These are phyloP conservation scores for Calephelis perditalis DNA, from an alignment of 2,888 invertebrate genomes.

Conservation along the genomic window DNA sequence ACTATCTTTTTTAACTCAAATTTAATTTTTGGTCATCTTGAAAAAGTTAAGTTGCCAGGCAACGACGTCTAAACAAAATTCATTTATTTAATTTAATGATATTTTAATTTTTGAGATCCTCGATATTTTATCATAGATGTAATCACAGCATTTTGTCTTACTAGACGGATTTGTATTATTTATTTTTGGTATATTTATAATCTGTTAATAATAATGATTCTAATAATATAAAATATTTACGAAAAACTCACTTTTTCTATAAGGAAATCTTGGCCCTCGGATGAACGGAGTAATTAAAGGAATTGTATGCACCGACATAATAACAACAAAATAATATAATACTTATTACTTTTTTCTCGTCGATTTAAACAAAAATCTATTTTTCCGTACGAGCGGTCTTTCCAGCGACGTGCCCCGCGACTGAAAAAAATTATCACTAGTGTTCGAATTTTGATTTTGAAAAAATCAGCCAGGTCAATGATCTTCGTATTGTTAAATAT, in stretches of 20 bases:
- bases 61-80: too few species aligned
- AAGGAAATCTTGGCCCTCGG: conserved; percentile 72
- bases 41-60: too few species aligned
- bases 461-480: conserved; percentile 24
- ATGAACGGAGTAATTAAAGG: conserved; percentile 70
- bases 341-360: not conserved
- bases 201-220: too few species aligned
- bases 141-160: too few species aligned
- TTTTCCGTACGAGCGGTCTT: conserved; percentile 42
- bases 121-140: too few species aligned
- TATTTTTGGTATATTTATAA: too few species aligned
- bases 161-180: too few species aligned
- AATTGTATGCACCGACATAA: conserved; percentile 73
- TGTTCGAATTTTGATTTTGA: conserved; percentile 48
- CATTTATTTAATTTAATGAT: too few species aligned
- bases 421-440: conserved; percentile 60
- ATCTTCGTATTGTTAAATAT: conserved; percentile 30
- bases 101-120: too few species aligned
- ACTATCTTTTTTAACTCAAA: too few species aligned
- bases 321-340: conserved; percentile 31
- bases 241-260: conserved; percentile 66
- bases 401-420: conserved; percentile 44
- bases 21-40: too few species aligned
- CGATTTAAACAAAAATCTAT: not conserved
- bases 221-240: not conserved